A percentile compares a stretch with the other conserved stretches of the same genome.
These are phyloP conservation scores for Machimus rusticus DNA, from an alignment of 2,888 invertebrate species.

Conservation along the genomic window DNA sequence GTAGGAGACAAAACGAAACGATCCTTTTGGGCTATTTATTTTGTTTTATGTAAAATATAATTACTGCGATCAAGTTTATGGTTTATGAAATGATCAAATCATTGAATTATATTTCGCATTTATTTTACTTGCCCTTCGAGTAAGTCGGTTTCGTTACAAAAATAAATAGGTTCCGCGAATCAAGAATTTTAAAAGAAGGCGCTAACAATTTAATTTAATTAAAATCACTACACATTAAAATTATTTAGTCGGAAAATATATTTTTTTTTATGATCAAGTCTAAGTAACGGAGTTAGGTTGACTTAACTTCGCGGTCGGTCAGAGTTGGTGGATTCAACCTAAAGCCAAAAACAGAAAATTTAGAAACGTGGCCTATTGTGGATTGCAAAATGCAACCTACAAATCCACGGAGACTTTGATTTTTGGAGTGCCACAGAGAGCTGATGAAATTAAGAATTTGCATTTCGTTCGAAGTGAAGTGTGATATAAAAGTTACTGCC, in stretches of 20 bases:
- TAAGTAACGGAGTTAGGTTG: conserved; percentile 20
- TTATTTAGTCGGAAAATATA: neutral
- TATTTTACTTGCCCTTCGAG: neutral
- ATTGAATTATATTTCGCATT: neutral
- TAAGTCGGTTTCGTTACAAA: neutral
- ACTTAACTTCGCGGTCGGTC: neutral
- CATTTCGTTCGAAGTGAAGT: too few relatives aligned
- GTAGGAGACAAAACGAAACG: neutral
- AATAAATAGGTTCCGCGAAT: neutral
- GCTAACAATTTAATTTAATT: conserved; percentile 8
- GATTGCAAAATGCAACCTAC: neutral
- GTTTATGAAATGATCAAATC: neutral
- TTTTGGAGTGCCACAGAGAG: neutral
- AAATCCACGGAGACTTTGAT: neutral
- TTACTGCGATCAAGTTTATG: neutral
- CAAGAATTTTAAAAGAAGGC: neutral
- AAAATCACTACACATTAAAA: conserved; percentile 36
- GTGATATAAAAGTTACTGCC: too few relatives aligned
- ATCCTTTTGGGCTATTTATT: neutral
- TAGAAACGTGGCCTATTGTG: neutral
- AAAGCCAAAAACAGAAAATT: neutral
- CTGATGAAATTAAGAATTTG: too few relatives aligned
- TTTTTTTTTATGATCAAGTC: neutral
- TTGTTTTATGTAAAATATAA: neutral
- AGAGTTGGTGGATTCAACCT: neutral